Conservation (phyloP, 1,140 invertebrate species). For the Ceratina japonica region DNA sequence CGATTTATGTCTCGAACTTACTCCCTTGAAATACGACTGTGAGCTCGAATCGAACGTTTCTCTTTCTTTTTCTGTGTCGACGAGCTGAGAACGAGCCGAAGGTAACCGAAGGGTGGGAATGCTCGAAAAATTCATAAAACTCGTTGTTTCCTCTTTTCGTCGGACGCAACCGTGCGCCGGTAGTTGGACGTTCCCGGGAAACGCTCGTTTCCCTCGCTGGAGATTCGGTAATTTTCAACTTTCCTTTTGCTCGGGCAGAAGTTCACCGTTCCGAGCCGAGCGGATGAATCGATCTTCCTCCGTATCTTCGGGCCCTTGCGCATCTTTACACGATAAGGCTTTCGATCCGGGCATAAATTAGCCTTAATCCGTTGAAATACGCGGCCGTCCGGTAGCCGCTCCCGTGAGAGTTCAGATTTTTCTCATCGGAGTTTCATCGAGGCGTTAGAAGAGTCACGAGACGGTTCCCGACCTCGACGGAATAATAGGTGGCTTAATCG, state of each 20-base stretch:
- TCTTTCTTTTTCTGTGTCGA: not conserved
- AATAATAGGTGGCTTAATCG: slow-evolving; percentile 59
- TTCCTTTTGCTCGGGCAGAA: slow-evolving; percentile 8
- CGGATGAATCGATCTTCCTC: not conserved
- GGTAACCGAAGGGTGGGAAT: not conserved
- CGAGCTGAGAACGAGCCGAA: not conserved
- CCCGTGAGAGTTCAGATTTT: slow-evolving; percentile 46
- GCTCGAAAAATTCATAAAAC: slow-evolving; percentile 42
- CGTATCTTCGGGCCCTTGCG: no score
- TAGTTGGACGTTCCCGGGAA: not conserved
- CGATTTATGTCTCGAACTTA: not conserved
- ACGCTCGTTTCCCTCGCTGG: not conserved
- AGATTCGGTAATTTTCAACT: slow-evolving; percentile 38
- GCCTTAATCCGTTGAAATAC: not conserved
- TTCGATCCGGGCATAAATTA: no score
- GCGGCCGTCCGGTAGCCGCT: slow-evolving; percentile 26
- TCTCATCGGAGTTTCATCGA: slow-evolving; percentile 47
- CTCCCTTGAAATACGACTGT: no score
- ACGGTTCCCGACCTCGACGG: slow-evolving; percentile 21
- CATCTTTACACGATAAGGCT: not conserved
- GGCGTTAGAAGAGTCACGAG: slow-evolving; percentile 18
- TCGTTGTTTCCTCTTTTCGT: not conserved
- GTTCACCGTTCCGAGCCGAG: not conserved
- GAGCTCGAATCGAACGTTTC: not conserved
- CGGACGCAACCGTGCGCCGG: slow-evolving; percentile 1